Conservation (phyloP, 1,140 invertebrate species). For the Listronotus bonariensis region DNA sequence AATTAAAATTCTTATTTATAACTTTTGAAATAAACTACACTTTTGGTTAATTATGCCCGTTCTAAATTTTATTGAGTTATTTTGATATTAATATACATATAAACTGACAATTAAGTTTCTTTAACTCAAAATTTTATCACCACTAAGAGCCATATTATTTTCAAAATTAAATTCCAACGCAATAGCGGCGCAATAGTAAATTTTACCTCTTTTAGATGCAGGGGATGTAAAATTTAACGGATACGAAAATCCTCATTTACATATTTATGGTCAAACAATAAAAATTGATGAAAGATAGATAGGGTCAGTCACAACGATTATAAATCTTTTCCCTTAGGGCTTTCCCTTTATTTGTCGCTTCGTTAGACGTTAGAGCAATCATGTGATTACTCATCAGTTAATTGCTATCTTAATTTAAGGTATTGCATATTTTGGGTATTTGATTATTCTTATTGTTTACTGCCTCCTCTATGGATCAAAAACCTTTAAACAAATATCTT, state of each 20-base stretch:
- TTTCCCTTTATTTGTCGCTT: conserved; percentile 4
- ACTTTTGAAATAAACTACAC: too few relatives aligned
- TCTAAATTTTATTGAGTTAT: too few relatives aligned
- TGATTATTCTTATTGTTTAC: too few relatives aligned
- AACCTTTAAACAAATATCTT: too few relatives aligned
- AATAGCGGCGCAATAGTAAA: conserved; percentile 6
- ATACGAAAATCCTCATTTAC: conserved; percentile 14
- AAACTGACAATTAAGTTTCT: too few relatives aligned
- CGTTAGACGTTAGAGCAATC: conserved; percentile 6
- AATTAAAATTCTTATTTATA: too few relatives aligned
- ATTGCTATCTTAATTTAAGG: conserved; percentile 11
- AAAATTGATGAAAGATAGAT: conserved; percentile 18
- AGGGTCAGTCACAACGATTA: conserved; percentile 2
- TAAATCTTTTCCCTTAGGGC: conserved; percentile 1
- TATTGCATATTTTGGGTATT: background rate
- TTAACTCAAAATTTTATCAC: background rate
- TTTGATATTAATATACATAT: too few relatives aligned
- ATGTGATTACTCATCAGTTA: conserved; percentile 16
- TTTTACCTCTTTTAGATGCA: background rate
- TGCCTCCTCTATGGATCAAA: too few relatives aligned
- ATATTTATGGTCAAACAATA: conserved; percentile 23
- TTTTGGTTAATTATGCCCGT: too few relatives aligned
- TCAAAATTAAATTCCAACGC: conserved; percentile 7
- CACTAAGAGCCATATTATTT: background rate
- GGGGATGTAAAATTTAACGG: conserved; percentile 8